Evolutionary conservation across 2,888 invertebrate species (phyloP).

Genomic region (Hartigia nigra): DNA sequence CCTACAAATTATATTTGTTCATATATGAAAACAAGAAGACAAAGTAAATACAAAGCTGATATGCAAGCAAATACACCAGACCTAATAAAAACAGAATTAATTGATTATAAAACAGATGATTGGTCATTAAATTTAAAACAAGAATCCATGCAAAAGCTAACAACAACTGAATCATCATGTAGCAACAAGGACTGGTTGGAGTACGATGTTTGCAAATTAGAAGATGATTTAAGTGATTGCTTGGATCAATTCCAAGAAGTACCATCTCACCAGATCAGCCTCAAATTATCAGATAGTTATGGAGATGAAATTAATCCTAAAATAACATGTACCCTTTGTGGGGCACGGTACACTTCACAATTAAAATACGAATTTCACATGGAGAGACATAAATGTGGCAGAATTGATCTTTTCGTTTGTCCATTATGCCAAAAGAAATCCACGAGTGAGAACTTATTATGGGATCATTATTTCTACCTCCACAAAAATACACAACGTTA

Average conservation of each 20-base stretch:
- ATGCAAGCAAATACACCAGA: background rate
- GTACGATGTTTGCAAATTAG: background rate
- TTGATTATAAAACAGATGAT: background rate
- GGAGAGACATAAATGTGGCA: constrained; percentile 34
- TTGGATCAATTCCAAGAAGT: constrained; percentile 12
- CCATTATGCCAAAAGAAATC: constrained; percentile 36
- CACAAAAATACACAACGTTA: constrained; percentile 34
- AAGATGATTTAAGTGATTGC: constrained; percentile 5
- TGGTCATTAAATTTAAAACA: background rate
- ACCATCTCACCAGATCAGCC: background rate
- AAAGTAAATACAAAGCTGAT: background rate
- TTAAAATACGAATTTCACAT: constrained; percentile 43
- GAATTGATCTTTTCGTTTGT: constrained; percentile 37
- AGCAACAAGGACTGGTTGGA: background rate
- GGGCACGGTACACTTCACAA: constrained; percentile 33
- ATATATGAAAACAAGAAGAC: background rate
- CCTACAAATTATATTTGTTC: background rate
- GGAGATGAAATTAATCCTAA: constrained; percentile 24
- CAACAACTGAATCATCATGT: background rate
- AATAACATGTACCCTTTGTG: constrained; percentile 36
- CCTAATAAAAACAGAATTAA: background rate
- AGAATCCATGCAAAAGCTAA: background rate
- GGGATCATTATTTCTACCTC: constrained; percentile 41
- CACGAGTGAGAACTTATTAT: constrained; percentile 36
- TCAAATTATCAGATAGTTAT: constrained; percentile 23